A percentile compares a stretch with the other conserved stretches of the same genome.
phyloP scores from a whole-genome alignment of 2,888 invertebrate species.

The Drosophila pullipes region DNA sequence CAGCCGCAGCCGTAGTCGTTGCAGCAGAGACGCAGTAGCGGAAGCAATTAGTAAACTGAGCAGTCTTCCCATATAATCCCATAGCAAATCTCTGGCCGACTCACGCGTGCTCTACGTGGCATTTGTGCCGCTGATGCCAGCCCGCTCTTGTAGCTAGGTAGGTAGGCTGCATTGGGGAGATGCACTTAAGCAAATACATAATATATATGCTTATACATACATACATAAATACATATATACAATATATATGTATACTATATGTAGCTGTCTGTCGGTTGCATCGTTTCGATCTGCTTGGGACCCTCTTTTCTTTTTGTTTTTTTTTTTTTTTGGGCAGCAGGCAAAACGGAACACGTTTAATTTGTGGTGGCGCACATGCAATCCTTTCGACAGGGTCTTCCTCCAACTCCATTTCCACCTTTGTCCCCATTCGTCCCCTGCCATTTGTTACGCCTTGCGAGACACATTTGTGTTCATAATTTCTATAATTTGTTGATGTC shows the following conservation, averaged over 20 bases:
- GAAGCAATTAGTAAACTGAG: conserved; percentile 84
- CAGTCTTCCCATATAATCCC: conserved; percentile 72
- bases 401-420: conserved; percentile 9
- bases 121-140: conserved; percentile 22
- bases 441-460: conserved; percentile 5
- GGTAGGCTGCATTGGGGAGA: conserved; percentile 29
- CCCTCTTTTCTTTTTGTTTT: background rate
- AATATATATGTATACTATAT: background rate
- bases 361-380: conserved; percentile 61
- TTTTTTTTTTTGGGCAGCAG: background rate
- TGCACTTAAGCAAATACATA: conserved; percentile 59
- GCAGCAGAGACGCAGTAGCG: conserved; percentile 62
- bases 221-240: background rate
- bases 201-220: conserved; percentile 6
- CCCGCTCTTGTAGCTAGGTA: conserved; percentile 34
- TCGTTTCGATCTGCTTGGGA: conserved; percentile 32
- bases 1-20: conserved; percentile 5
- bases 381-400: conserved; percentile 61
- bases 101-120: conserved; percentile 79
- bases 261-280: conserved; percentile 27
- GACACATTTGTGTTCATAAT: conserved; percentile 58
- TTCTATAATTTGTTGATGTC: conserved; percentile 62
- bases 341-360: conserved; percentile 51
- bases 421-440: background rate
- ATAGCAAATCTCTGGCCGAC: conserved; percentile 65